phyloP scores from a whole-genome alignment of 2,113 vertebrate genomes.

The Malurus cyaneus region DNA sequence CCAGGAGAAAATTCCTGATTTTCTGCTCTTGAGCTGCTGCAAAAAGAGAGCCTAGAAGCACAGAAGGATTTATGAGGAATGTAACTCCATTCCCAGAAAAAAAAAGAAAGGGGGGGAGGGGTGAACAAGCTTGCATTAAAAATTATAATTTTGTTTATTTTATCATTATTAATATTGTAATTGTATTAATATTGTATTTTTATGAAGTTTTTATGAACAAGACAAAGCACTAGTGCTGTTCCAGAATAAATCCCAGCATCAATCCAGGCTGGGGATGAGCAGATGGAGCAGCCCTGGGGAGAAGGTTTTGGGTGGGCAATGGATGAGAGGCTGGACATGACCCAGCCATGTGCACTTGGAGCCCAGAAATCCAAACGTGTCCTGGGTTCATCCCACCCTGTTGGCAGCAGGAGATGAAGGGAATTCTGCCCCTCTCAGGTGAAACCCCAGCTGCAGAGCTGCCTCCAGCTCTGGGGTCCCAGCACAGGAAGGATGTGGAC shows the following conservation, averaged over 20 bases:
- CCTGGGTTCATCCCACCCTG: not conserved
- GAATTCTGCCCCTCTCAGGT: rapidly evolving
- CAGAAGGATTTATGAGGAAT: not conserved
- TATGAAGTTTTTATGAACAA: not conserved
- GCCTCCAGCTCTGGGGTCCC: rapidly evolving
- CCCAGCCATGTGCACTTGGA: not conserved
- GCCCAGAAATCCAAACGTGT: rapidly evolving
- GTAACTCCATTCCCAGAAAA: not conserved
- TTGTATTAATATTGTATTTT: not conserved
- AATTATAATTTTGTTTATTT: not conserved
- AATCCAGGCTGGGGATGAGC: not conserved
- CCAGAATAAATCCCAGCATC: too few relatives aligned
- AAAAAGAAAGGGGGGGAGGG: rapidly evolving
- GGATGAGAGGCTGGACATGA: not conserved
- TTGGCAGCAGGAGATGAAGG: too few relatives aligned
- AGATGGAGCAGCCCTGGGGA: not conserved
- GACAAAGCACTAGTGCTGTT: not conserved
- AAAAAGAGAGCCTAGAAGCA: not conserved
- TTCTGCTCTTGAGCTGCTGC: not conserved
- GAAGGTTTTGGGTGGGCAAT: not conserved
- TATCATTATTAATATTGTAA: too few relatives aligned
- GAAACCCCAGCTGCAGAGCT: not conserved
- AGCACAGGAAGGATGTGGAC: not conserved
- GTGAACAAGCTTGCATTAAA: rapidly evolving
- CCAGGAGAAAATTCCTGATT: not conserved